A percentile compares a stretch with the other conserved stretches of the same genome.
phyloP scores from a whole-genome alignment of 92 coral and sea anemone species.

The Meandrina meandrites region DNA sequence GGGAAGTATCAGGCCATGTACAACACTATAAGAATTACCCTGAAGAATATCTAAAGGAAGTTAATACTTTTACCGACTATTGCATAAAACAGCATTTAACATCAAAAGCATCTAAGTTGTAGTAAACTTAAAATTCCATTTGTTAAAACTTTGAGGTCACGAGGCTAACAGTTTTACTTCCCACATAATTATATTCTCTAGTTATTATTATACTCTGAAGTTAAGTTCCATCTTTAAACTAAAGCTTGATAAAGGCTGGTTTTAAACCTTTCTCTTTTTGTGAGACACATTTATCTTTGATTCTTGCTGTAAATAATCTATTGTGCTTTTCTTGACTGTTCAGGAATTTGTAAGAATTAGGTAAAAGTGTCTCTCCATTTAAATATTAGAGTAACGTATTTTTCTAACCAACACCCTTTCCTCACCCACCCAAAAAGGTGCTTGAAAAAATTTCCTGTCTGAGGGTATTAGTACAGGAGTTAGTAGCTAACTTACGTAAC shows the following conservation, averaged over 20 bases:
- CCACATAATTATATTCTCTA: too few species aligned
- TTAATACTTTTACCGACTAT: slow-evolving; percentile 69
- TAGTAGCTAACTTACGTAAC: neutral
- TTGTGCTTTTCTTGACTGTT: too few species aligned
- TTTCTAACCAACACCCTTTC: too few species aligned
- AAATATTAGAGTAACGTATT: neutral
- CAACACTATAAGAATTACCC: slow-evolving; percentile 81
- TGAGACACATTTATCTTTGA: neutral
- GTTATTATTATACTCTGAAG: too few species aligned
- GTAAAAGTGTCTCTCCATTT: neutral
- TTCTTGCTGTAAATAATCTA: neutral
- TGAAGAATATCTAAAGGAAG: slow-evolving; percentile 69
- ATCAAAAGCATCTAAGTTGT: neutral
- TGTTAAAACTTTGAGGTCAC: neutral
- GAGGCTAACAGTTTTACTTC: too few species aligned
- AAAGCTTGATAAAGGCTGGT: too few species aligned
- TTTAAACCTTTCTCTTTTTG: too few species aligned
- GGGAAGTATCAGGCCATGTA: slow-evolving; percentile 87
- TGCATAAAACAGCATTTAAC: slow-evolving; percentile 53
- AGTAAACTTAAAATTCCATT: neutral
- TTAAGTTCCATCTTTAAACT: too few species aligned
- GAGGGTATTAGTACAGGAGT: neutral
- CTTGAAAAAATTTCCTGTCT: neutral
- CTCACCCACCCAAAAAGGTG: neutral
- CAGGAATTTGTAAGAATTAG: neutral